Percentiles rank a stretch among this genome's conserved stretches.
Conservation (phyloP, 2,113 vertebrate genomes). For the Cettia cetti region DNA sequence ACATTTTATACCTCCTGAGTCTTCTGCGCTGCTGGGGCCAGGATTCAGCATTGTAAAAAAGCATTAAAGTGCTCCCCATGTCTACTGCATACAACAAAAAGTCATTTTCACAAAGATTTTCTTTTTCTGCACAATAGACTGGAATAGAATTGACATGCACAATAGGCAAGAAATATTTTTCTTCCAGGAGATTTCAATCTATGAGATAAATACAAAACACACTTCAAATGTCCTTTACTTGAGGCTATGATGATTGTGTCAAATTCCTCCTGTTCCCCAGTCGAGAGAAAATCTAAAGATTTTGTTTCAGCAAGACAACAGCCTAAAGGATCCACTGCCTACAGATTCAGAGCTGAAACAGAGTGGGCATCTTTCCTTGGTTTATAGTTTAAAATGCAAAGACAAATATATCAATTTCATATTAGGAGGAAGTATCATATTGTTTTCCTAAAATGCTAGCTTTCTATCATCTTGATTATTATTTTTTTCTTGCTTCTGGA, state of each 20-base stretch:
- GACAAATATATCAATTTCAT: background rate
- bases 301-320: background rate
- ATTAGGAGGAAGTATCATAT: background rate
- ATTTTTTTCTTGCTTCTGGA: background rate
- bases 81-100: background rate
- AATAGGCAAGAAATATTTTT: background rate
- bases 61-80: background rate
- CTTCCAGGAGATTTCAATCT: background rate
- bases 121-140: background rate
- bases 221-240: background rate
- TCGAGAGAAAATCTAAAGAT: background rate
- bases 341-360: background rate
- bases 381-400: background rate
- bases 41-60: background rate
- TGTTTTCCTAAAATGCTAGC: background rate
- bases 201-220: background rate
- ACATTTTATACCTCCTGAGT: background rate
- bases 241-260: background rate
- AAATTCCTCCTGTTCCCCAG: background rate
- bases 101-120: conserved; percentile 3
- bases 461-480: background rate
- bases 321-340: background rate
- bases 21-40: background rate
- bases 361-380: background rate
- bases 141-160: background rate